These are phyloP conservation scores for Carcharodon carcharias DNA, from an alignment of 2,797 vertebrate genomes.

Conservation along the genomic window DNA sequence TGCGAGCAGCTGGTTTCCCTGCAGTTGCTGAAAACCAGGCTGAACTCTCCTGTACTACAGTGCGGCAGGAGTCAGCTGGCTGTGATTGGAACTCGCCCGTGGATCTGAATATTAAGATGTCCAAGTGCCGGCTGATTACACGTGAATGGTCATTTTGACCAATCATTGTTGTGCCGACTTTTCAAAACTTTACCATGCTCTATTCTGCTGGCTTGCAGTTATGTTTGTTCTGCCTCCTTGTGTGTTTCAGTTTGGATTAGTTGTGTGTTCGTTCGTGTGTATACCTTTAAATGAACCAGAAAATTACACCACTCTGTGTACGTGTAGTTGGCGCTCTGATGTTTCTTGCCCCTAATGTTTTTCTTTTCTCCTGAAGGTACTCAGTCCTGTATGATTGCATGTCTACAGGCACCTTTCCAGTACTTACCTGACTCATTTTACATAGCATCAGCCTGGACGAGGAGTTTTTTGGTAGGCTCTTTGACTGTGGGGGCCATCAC, in stretches of 20 bases:
- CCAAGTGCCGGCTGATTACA: background rate
- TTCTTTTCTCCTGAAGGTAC: background rate
- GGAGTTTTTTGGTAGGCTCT: background rate
- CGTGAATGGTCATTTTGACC: background rate
- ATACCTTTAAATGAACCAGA: background rate
- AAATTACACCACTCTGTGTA: background rate
- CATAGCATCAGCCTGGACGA: background rate
- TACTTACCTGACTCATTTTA: background rate
- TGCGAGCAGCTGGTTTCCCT: background rate
- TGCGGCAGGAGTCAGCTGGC: background rate
- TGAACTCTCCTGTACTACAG: no score
- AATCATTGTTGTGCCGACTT: background rate
- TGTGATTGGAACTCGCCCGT: no score
- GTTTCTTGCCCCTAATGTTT: background rate
- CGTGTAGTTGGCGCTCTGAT: background rate
- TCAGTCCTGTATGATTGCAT: background rate
- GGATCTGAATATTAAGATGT: background rate
- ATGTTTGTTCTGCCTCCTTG: background rate
- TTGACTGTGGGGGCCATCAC: background rate
- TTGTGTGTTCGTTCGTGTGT: background rate
- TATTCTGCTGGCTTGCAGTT: background rate
- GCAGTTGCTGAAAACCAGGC: background rate
- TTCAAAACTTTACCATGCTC: background rate
- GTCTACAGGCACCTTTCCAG: background rate
- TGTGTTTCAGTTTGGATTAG: background rate